Evolutionary conservation across 2,888 invertebrate species (phyloP), one percentile per base, ranked within the genome.

Genomic region (Ophioninae sp.): DNA sequence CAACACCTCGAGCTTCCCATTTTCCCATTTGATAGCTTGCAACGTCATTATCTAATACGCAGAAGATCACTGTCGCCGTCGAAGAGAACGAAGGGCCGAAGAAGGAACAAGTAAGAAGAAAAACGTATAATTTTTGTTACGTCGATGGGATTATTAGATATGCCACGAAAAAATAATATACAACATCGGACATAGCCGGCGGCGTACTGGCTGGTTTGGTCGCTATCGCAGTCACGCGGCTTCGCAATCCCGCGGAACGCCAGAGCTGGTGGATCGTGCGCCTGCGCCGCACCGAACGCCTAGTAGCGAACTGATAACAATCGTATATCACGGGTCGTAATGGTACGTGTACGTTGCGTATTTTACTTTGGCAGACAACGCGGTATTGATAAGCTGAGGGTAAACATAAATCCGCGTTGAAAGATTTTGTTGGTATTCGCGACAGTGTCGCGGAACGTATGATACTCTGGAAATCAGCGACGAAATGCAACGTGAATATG

Each of bases 1-100:
- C 83, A 99, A 93, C 84, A 99, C 96, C 93, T 97, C 95, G 89
- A 98, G 94, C 88, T 94, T 94, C 56, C 97, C 97, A 89, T 96
- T 94, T 86, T 95, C 94, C 93, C 98, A 98, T 93, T 95, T 96
- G 88, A 98, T 98, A 69, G 98, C 96, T 94, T 96, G 95, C 88
- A 98, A 94, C 92, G 96, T 95, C 97, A 97, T 97, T 82, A 86
- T 88, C 39, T 59, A 17, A n/a, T 7, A 30, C 7, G 61, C 61
- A 30, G 30, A 56, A n/a, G 62, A 7, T 74, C n/a, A 20, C 62
- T 8, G 41, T 39, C 21, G 7, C 62, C 62, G 61, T 7, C 61
- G 50, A 62, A 62, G 70, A 50, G 21, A 21, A 64, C 21, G n/a
- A 56, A 61, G 17, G 44, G 65, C 44, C 5, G 61, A 39, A 44